A percentile compares a stretch with the other conserved stretches of the same genome.
These are phyloP conservation scores for Hesperophylax magnus DNA, from an alignment of 1,140 invertebrate species.

Conservation along the genomic window DNA sequence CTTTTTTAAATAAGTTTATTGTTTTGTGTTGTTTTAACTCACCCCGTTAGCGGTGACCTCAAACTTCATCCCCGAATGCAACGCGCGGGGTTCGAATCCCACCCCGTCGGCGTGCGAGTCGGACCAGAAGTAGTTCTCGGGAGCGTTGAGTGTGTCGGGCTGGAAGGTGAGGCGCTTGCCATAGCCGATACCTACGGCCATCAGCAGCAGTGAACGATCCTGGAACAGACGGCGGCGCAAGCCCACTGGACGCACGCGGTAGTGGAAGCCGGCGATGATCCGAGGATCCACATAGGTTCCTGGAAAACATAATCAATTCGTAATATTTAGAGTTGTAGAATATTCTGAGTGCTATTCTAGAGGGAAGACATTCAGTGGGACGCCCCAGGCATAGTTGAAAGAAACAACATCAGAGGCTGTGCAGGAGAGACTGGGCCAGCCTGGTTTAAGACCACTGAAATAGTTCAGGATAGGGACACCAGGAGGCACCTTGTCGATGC, in stretches of 20 bases:
- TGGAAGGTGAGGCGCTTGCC: constrained; percentile 83
- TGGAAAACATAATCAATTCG: constrained; percentile 61
- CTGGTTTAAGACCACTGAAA: too few relatives aligned
- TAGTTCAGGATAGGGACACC: too few relatives aligned
- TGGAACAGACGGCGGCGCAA: constrained; percentile 76
- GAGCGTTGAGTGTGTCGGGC: constrained; percentile 75
- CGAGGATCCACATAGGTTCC: constrained; percentile 83
- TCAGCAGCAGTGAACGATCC: constrained; percentile 74
- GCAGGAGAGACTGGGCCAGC: too few relatives aligned
- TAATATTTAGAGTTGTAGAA: too few relatives aligned
- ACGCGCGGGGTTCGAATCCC: constrained; percentile 78
- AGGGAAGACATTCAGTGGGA: too few relatives aligned
- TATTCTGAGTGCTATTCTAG: too few relatives aligned
- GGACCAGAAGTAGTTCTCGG: constrained; percentile 84
- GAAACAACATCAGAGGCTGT: too few relatives aligned
- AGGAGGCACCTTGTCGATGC: too few relatives aligned
- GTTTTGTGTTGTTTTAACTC: constrained; percentile 45
- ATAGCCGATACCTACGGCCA: constrained; percentile 82
- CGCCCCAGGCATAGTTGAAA: too few relatives aligned
- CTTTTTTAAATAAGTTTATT: too few relatives aligned
- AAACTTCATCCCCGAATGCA: constrained; percentile 78
- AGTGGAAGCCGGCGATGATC: constrained; percentile 81
- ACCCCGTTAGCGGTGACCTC: constrained; percentile 72
- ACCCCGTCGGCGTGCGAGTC: constrained; percentile 82
- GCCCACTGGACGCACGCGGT: constrained; percentile 77